Evolutionary conservation across 2,797 vertebrate species (phyloP).

Genomic region (Arrhamphus sclerolepis): DNA sequence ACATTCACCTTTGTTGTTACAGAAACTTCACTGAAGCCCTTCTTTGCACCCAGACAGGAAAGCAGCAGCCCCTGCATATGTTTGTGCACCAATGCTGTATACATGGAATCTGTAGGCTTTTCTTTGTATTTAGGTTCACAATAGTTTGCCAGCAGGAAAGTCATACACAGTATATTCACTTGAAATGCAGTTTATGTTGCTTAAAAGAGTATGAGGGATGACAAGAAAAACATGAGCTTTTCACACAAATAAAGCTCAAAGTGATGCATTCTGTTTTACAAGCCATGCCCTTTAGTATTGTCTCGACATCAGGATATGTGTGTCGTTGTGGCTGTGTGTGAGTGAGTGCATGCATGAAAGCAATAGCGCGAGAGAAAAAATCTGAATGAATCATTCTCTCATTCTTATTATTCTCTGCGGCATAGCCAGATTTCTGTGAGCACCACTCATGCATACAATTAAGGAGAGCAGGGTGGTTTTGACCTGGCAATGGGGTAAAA

Average conservation of each 20-base stretch:
- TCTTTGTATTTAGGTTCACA: too few species aligned
- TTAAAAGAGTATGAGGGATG: constrained; percentile 53
- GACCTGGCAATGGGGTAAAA: constrained; percentile 31
- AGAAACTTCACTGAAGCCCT: too few species aligned
- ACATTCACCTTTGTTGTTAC: too few species aligned
- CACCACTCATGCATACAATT: constrained; percentile 52
- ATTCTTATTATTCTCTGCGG: constrained; percentile 37
- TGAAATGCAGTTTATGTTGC: constrained; percentile 36
- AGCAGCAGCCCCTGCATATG: too few species aligned
- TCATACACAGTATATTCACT: constrained; percentile 52
- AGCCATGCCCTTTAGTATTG: constrained; percentile 57
- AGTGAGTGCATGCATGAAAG: constrained; percentile 12
- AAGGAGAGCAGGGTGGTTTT: background rate
- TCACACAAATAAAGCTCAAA: constrained; percentile 73
- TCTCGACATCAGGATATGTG: background rate
- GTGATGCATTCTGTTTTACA: constrained; percentile 68
- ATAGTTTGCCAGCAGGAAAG: constrained; percentile 67
- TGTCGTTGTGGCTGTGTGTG: constrained; percentile 5
- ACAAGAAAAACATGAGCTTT: constrained; percentile 70
- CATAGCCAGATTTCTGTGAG: constrained; percentile 48
- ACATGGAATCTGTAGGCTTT: too few species aligned
- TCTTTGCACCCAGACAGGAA: too few species aligned
- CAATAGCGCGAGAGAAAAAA: background rate
- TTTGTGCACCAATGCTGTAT: too few species aligned
- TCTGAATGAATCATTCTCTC: constrained; percentile 58